phyloP scores from a whole-genome alignment of 2,888 invertebrate species.

The Volucella zonaria region DNA sequence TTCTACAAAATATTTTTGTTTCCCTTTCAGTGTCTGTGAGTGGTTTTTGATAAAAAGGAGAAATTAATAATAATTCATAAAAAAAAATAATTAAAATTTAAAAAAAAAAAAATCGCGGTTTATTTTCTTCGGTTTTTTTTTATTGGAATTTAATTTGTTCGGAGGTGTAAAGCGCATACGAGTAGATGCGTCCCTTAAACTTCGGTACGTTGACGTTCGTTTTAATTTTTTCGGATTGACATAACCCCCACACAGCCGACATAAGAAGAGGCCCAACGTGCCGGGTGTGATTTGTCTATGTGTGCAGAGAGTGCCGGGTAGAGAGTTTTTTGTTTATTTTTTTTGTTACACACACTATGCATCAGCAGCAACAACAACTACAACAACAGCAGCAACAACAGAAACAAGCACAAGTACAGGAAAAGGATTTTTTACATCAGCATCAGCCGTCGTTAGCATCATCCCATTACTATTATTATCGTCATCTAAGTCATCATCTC shows the following conservation, averaged over 20 bases:
- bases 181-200: conserved; percentile 29
- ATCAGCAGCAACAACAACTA: conserved; percentile 57
- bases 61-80: conserved; percentile 14
- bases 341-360: conserved; percentile 61
- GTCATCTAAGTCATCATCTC: conserved; percentile 69
- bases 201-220: conserved; percentile 16
- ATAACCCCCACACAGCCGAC: conserved; percentile 49
- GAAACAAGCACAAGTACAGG: conserved; percentile 54
- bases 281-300: conserved; percentile 22
- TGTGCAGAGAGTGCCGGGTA: conserved; percentile 26
- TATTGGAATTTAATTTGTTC: conserved; percentile 5
- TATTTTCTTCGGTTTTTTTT: too few species aligned
- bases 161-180: conserved; percentile 12
- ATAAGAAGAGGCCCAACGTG: not conserved
- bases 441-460: conserved; percentile 68
- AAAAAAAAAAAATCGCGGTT: not conserved
- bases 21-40: conserved; percentile 50
- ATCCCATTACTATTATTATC: conserved; percentile 66
- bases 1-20: not conserved
- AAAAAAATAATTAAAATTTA: conserved; percentile 7
- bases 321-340: too few species aligned
- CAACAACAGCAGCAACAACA: conserved; percentile 11
- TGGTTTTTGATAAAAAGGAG: conserved; percentile 36
- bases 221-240: conserved; percentile 32
- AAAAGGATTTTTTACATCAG: conserved; percentile 61